A percentile compares a stretch with the other conserved stretches of the same genome.
phyloP scores from a whole-genome alignment of 53 echinoderm and acorn worm genomes.

The Hippasteria phrygiana region DNA sequence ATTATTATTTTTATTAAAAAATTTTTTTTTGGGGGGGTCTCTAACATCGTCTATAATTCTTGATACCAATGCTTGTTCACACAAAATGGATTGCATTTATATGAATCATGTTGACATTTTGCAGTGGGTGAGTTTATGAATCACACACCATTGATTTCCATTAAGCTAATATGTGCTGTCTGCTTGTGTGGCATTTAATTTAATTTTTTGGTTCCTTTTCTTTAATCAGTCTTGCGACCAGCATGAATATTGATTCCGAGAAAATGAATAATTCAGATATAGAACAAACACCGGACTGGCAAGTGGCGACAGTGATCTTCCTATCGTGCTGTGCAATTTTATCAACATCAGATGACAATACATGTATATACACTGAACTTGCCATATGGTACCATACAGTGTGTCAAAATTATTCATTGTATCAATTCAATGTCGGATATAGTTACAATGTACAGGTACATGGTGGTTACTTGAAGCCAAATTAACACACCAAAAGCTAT shows the following conservation, averaged over 20 bases:
- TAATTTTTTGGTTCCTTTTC: not conserved
- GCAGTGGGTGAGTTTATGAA: conserved; percentile 25
- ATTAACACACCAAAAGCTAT: too few relatives aligned
- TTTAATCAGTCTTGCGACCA: conserved; percentile 1
- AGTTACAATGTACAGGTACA: too few relatives aligned
- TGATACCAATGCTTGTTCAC: not conserved
- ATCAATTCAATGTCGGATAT: too few relatives aligned
- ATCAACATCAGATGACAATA: not conserved
- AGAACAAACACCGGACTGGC: not conserved
- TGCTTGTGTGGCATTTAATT: not conserved
- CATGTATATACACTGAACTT: not conserved
- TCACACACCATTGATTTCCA: conserved; percentile 47
- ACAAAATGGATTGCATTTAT: conserved; percentile 14
- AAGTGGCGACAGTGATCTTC: not conserved
- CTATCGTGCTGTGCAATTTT: not conserved
- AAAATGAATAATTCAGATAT: conserved; percentile 15
- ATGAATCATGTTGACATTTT: conserved; percentile 52
- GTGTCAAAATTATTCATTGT: too few relatives aligned
- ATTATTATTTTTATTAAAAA: not conserved
- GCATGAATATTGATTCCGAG: conserved; percentile 47
- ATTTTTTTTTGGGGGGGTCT: not conserved
- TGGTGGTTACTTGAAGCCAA: too few relatives aligned
- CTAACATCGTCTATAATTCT: not conserved
- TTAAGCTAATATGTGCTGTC: conserved; percentile 16
- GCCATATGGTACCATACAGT: too few relatives aligned